Conservation (phyloP, 2,888 invertebrate genomes). For the Strigamia maritima region DNA sequence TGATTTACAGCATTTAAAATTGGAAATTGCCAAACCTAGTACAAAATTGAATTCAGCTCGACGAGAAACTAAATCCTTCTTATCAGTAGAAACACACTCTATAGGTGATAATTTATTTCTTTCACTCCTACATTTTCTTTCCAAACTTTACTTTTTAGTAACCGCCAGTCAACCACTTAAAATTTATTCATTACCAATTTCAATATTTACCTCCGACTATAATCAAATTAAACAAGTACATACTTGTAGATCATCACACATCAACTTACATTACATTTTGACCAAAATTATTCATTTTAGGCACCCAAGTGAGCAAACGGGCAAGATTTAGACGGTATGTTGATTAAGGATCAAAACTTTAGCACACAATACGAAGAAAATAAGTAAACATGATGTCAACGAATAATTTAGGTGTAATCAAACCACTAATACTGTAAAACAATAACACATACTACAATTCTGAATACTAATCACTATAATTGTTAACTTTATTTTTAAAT, state of each 20-base stretch:
- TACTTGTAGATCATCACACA: neutral
- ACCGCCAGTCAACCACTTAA: neutral
- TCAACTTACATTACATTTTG: neutral
- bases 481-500: neutral
- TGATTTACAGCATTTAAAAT: slow-evolving; percentile 34
- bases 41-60: slow-evolving; percentile 31
- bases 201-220: neutral
- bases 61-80: slow-evolving; percentile 30
- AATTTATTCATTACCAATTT: neutral
- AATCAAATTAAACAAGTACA: neutral
- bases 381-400: too few species aligned
- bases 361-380: too few species aligned
- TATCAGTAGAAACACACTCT: slow-evolving; percentile 34
- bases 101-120: slow-evolving; percentile 29
- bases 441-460: too few species aligned
- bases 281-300: too few species aligned
- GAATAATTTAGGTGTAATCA: too few species aligned
- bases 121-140: slow-evolving; percentile 24
- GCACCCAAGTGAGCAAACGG: too few species aligned
- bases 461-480: too few species aligned
- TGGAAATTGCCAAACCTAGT: slow-evolving; percentile 30
- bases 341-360: too few species aligned
- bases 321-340: too few species aligned
- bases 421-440: too few species aligned
- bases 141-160: neutral